Percentiles rank a stretch among this genome's conserved stretches.
These are phyloP conservation scores for Lymantria monacha DNA, from an alignment of 2,888 invertebrate species.

Conservation along the genomic window DNA sequence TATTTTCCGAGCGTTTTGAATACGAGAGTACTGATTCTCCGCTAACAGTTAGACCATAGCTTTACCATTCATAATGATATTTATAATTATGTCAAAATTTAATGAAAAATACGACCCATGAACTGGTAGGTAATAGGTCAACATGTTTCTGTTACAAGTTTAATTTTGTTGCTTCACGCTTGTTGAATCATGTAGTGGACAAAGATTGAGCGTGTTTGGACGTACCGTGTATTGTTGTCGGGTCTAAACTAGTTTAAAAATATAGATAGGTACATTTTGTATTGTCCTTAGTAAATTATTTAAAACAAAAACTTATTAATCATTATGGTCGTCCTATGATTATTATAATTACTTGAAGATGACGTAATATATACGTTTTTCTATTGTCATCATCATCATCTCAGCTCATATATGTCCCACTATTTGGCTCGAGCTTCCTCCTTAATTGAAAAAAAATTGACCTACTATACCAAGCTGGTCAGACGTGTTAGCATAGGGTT, in stretches of 20 bases:
- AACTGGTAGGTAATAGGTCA: constrained; percentile 25
- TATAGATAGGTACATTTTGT: background rate
- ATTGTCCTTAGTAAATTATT: background rate
- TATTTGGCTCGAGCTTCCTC: too few species aligned
- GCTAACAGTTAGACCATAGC: constrained; percentile 17
- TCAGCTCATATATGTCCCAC: background rate
- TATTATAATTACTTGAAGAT: too few species aligned
- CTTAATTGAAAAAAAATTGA: too few species aligned
- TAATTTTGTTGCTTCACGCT: constrained; percentile 9
- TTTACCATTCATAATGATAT: constrained; percentile 21
- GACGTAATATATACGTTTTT: too few species aligned
- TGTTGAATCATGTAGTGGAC: background rate
- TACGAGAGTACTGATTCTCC: background rate
- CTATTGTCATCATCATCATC: too few species aligned
- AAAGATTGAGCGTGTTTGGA: constrained; percentile 6
- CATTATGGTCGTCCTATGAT: too few species aligned
- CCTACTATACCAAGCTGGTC: too few species aligned
- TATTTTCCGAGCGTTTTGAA: too few species aligned
- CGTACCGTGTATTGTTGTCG: background rate
- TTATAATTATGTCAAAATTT: constrained; percentile 40
- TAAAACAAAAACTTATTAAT: background rate
- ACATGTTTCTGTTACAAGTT: constrained; percentile 22
- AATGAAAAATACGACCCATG: constrained; percentile 34
- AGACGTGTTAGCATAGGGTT: too few species aligned
- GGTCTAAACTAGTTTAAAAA: background rate